phyloP scores from a whole-genome alignment of 35 echinoderm and acorn worm species.

The Acanthaster planci region DNA sequence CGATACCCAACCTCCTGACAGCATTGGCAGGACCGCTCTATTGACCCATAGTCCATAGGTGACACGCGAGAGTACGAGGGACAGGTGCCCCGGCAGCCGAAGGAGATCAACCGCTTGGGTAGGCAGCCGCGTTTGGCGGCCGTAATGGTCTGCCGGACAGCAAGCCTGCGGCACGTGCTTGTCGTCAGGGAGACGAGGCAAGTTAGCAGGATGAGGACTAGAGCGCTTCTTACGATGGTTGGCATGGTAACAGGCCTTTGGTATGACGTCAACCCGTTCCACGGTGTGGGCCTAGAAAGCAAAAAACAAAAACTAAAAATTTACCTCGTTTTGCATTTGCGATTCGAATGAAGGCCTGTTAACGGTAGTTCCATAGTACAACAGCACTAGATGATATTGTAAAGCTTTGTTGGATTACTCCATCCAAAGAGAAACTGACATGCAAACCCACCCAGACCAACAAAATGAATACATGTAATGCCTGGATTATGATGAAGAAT shows the following conservation, averaged over 20 bases:
- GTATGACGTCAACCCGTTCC: not conserved
- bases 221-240: conserved; percentile 15
- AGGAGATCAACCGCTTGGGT: conserved; percentile 12
- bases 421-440: too few species aligned
- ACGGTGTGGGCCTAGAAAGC: not conserved
- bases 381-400: too few species aligned
- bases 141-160: not conserved
- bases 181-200: not conserved
- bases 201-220: not conserved
- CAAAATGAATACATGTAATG: too few species aligned
- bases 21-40: conserved; percentile 55
- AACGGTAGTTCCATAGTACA: too few species aligned
- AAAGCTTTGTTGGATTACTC: too few species aligned
- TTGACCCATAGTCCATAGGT: conserved; percentile 33
- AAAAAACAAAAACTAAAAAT: not conserved
- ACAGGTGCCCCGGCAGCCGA: conserved; percentile 53
- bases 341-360: too few species aligned
- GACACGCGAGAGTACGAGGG: conserved; percentile 44
- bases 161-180: not conserved
- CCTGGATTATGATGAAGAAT: too few species aligned
- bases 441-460: too few species aligned
- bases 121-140: conserved; percentile 23
- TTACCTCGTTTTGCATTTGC: too few species aligned
- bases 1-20: conserved; percentile 48
- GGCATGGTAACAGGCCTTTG: conserved; percentile 3